These are phyloP conservation scores for Burhinus oedicnemus DNA, from an alignment of 2,113 vertebrate species.

Conservation along the genomic window DNA sequence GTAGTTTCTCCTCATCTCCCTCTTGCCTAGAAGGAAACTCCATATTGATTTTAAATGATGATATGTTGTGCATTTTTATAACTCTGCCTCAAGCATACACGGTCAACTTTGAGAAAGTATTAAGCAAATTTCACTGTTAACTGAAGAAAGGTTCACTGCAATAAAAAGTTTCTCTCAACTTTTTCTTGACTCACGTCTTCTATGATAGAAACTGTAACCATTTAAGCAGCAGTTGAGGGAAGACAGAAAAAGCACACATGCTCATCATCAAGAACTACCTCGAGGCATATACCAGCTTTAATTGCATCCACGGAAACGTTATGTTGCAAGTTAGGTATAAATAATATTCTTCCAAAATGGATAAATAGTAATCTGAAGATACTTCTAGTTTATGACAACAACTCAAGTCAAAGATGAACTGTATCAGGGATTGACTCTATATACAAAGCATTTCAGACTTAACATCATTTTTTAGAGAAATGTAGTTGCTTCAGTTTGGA, in stretches of 20 bases:
- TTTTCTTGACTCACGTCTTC: neutral
- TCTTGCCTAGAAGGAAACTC: neutral
- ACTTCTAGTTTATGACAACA: neutral
- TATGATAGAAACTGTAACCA: neutral
- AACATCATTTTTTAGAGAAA: neutral
- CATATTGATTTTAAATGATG: neutral
- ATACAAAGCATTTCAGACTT: neutral
- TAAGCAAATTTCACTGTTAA: neutral
- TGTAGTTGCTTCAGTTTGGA: neutral
- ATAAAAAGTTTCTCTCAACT: neutral
- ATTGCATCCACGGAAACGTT: neutral
- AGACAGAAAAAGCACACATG: neutral
- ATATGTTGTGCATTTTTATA: neutral
- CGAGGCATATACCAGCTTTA: neutral
- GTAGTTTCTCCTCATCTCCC: neutral
- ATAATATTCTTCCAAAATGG: neutral
- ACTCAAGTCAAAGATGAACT: neutral
- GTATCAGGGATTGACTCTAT: neutral
- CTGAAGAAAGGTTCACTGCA: neutral
- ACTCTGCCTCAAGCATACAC: neutral
- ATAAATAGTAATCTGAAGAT: neutral
- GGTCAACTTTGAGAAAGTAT: neutral
- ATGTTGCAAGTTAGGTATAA: neutral
- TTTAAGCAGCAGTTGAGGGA: neutral
- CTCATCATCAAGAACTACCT: neutral